A percentile compares a stretch with the other conserved stretches of the same genome.
These are phyloP conservation scores for Papilio machaon DNA, from an alignment of 1,140 invertebrate species.

Conservation along the genomic window DNA sequence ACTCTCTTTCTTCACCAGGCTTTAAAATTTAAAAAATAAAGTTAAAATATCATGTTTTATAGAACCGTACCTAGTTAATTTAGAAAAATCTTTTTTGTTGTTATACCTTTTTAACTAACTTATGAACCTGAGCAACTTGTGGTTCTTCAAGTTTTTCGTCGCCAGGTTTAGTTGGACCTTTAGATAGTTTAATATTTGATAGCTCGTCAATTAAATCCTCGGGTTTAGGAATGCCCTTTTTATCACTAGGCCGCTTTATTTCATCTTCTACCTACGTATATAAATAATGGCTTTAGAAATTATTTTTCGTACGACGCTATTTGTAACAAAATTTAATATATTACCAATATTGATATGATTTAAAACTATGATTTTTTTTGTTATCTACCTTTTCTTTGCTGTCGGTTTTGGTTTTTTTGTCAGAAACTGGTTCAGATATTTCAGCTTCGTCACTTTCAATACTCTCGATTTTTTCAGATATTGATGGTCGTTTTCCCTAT, in stretches of 20 bases:
- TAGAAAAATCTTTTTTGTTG: not conserved
- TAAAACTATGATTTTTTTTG: not conserved
- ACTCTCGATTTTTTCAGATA: conserved; percentile 73
- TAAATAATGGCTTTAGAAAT: not conserved
- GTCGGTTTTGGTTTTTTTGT: conserved; percentile 73
- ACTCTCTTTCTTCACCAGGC: conserved; percentile 68
- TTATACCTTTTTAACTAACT: conserved; percentile 68
- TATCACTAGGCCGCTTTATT: conserved; percentile 79
- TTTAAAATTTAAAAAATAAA: conserved; percentile 49
- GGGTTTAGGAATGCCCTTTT: conserved; percentile 80
- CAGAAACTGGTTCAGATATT: conserved; percentile 61
- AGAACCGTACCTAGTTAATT: not conserved
- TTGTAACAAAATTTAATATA: not conserved
- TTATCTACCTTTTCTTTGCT: conserved; percentile 69
- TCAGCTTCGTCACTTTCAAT: conserved; percentile 70
- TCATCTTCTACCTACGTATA: conserved; percentile 69
- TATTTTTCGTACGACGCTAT: not conserved
- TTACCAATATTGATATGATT: not conserved
- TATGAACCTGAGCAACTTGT: conserved; percentile 68
- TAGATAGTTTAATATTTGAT: conserved; percentile 76
- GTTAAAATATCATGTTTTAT: conserved; percentile 24
- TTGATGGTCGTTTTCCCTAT: conserved; percentile 72
- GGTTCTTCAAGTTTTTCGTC: conserved; percentile 75
- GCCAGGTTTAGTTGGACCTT: conserved; percentile 75
- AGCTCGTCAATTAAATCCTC: conserved; percentile 82